phyloP scores from a whole-genome alignment of 2,888 invertebrate genomes.

The Caradrina kadenii region DNA sequence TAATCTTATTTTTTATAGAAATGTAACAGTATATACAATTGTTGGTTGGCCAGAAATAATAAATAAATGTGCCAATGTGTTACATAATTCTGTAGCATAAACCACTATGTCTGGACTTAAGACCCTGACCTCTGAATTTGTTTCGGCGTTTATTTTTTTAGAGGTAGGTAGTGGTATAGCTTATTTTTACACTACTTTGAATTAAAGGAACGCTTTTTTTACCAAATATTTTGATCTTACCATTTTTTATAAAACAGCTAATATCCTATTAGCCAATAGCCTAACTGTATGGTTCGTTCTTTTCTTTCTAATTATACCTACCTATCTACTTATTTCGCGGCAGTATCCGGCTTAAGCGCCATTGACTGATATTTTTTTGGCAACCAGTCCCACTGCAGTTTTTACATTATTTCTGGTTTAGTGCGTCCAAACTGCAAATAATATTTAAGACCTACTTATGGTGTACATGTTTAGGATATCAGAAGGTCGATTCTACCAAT shows the following conservation, averaged over 20 bases:
- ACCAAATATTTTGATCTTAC: neutral
- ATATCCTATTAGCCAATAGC: neutral
- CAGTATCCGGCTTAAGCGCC: too few species aligned
- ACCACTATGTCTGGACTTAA: conserved; percentile 7
- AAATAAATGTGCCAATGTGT: conserved; percentile 1
- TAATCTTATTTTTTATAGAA: too few species aligned
- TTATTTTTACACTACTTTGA: conserved; percentile 1
- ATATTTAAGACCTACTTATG: neutral
- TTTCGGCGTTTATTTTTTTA: conserved; percentile 13
- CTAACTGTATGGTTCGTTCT: neutral
- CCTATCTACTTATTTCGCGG: neutral
- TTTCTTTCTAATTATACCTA: neutral
- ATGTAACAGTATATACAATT: too few species aligned
- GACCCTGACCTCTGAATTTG: conserved; percentile 19
- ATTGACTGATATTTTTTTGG: conserved; percentile 15
- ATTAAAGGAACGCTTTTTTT: neutral
- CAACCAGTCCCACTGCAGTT: conserved; percentile 26
- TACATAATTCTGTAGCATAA: conserved; percentile 6
- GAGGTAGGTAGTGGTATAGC: neutral
- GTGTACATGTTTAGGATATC: too few species aligned
- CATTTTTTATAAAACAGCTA: too few species aligned
- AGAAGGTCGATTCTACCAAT: too few species aligned
- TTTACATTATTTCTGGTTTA: conserved; percentile 29
- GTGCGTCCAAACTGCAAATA: neutral
- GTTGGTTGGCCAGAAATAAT: too few species aligned